These are phyloP conservation scores for Lepidocolaptes lacrymiger DNA, from an alignment of 2,797 vertebrate species.

Conservation along the genomic window DNA sequence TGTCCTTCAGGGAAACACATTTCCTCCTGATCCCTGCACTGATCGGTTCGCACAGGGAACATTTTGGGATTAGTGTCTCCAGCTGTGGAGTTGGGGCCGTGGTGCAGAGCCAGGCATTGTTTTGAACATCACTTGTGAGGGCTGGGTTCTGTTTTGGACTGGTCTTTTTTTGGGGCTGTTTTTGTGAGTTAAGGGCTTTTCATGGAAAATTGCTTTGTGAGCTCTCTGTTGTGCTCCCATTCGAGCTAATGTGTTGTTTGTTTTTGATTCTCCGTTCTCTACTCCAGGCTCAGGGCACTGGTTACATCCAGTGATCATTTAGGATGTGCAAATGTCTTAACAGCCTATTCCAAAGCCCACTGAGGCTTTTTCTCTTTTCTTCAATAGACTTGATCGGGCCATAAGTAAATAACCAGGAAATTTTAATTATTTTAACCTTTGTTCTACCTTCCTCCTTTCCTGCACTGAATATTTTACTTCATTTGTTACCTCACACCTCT, in stretches of 20 bases:
- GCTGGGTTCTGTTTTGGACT: conserved; percentile 11
- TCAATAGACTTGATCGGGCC: not conserved
- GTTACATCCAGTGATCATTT: conserved; percentile 36
- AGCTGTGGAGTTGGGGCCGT: not conserved
- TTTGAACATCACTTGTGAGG: conserved; percentile 23
- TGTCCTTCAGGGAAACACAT: not conserved
- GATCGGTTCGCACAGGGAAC: not conserved
- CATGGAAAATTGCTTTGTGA: conserved; percentile 51
- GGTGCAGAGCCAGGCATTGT: conserved; percentile 56
- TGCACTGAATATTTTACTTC: not conserved
- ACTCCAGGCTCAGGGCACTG: not conserved
- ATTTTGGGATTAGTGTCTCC: not conserved
- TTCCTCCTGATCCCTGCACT: not conserved
- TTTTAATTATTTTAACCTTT: conserved; percentile 3
- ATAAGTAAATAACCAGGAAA: conserved; percentile 29
- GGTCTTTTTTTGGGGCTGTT: not conserved
- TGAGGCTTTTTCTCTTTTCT: conserved; percentile 39
- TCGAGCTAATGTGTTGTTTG: conserved; percentile 1
- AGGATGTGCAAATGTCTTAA: conserved; percentile 52
- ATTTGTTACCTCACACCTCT: not conserved
- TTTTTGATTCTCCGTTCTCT: conserved; percentile 25
- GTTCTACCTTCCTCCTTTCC: not conserved
- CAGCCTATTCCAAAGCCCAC: conserved; percentile 37
- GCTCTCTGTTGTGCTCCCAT: conserved; percentile 12
- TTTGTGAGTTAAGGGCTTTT: conserved; percentile 7